A percentile compares a stretch with the other conserved stretches of the same genome.
These are phyloP conservation scores for Phengaris arion DNA, from an alignment of 2,888 invertebrate genomes.

Conservation along the genomic window DNA sequence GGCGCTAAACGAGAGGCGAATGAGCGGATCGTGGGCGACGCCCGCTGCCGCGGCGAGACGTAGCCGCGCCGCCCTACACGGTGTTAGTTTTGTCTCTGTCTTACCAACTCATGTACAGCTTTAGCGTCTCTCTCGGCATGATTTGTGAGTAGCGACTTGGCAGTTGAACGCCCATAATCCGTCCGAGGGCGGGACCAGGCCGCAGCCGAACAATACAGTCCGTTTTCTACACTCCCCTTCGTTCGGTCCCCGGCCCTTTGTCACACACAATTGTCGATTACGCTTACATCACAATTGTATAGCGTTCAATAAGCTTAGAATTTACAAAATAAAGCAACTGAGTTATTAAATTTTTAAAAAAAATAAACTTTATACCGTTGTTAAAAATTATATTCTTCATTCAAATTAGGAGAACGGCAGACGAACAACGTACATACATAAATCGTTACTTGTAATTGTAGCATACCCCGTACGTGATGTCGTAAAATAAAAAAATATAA, in stretches of 20 bases:
- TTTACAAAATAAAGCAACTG: conserved; percentile 12
- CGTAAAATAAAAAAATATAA: no score
- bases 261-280: conserved; percentile 52
- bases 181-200: conserved; percentile 48
- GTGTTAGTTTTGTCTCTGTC: conserved; percentile 38
- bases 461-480: neutral
- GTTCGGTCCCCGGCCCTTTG: conserved; percentile 49
- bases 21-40: conserved; percentile 67
- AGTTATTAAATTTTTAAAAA: neutral
- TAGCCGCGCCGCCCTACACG: conserved; percentile 52
- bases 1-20: conserved; percentile 76
- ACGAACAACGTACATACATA: neutral
- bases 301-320: conserved; percentile 31
- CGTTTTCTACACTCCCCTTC: conserved; percentile 51
- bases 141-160: conserved; percentile 35
- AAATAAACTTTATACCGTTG: neutral
- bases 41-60: conserved; percentile 44
- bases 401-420: neutral
- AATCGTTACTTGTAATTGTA: neutral
- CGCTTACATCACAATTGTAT: conserved; percentile 40
- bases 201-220: conserved; percentile 45
- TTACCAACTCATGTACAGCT: conserved; percentile 25
- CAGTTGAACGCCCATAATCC: conserved; percentile 47
- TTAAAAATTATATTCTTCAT: neutral
- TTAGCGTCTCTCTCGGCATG: conserved; percentile 37